Base-by-base conservation (phyloP, 2,113 vertebrate species). In the Charadrius vociferus region DNA sequence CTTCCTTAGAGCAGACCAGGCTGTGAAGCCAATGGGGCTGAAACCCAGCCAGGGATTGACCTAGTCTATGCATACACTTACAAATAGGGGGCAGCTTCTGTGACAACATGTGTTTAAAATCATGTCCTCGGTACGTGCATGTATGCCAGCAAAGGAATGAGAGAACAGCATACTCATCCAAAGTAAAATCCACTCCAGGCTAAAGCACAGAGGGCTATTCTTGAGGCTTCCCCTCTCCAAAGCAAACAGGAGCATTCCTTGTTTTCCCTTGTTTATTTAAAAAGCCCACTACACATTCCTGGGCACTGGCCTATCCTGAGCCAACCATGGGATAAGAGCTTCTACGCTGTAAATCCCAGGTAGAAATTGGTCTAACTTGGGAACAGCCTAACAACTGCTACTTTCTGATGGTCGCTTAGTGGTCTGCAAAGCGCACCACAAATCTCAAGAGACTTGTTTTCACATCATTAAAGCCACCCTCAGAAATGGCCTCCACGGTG, bases 281-380 rank as follows among this genome's bases (percentile, higher is more conserved):
- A 81, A 87, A 94, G 45, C 78, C 81, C 93, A 88, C 45, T 70
- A 6, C 53, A 14, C 84, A 90, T 95, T 95, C 91, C 89, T 91
- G 89, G 78, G 88, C 62, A 62, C 43, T 12, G 68, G 86, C 52
- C 56, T 86, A 34, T 21, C 43, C 72, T 2, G 2, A 58, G 80
- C 58, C 75, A 94, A 55, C 39, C 37, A 30, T 2, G 16, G 5
- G 1, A 66, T 55, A 58, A 89, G 75, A 95, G 66, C 49, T 68
- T 56, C 21, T 41, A 23, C 0, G 1, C 62, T 80, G 71, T 30
- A 77, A 80, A 90, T 23, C 78, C 32, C 23, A 49, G 66, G 32
- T 53, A 62, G 67, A 82, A 87, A 65, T 1, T 0, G 39, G 34
- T 37, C 39, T 59, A 37, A 37, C 61, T 22, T 39, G 71, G 67